Evolutionary conservation across 2,888 invertebrate species (phyloP).

Genomic region (Mactromeris polynyma): DNA sequence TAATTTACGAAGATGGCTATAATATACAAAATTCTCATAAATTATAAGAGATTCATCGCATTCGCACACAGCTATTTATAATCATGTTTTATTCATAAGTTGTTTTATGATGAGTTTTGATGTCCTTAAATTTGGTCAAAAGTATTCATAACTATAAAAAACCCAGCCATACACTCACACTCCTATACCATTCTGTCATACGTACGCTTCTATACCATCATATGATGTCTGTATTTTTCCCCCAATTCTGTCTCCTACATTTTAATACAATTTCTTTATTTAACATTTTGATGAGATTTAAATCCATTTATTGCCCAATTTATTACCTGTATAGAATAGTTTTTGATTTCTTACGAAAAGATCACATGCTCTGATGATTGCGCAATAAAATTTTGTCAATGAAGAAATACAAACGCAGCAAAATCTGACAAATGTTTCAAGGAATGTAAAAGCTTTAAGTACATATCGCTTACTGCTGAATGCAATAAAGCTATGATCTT

Average conservation of each 20-base stretch:
- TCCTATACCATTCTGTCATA: background rate
- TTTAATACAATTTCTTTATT: background rate
- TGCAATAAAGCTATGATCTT: too few relatives aligned
- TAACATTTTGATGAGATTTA: constrained; percentile 5
- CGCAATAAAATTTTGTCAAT: background rate
- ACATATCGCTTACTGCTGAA: too few relatives aligned
- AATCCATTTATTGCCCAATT: constrained; percentile 7
- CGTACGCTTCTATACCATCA: background rate
- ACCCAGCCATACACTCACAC: background rate
- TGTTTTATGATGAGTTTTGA: background rate
- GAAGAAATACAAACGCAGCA: background rate
- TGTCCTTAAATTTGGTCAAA: background rate
- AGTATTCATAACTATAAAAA: constrained; percentile 2
- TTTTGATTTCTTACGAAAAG: constrained; percentile 10
- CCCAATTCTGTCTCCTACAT: background rate
- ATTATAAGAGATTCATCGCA: background rate
- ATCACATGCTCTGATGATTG: background rate
- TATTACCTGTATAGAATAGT: constrained; percentile 1
- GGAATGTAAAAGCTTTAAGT: too few relatives aligned
- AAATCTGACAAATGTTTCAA: background rate
- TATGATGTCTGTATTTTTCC: background rate
- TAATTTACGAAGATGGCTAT: background rate
- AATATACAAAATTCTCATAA: constrained; percentile 6
- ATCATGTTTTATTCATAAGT: constrained; percentile 5
- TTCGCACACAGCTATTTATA: background rate